Evolutionary conservation across 2,113 vertebrate genomes (phyloP), one percentile per base, ranked within the genome.

Genomic region (Pycnonotus jocosus): DNA sequence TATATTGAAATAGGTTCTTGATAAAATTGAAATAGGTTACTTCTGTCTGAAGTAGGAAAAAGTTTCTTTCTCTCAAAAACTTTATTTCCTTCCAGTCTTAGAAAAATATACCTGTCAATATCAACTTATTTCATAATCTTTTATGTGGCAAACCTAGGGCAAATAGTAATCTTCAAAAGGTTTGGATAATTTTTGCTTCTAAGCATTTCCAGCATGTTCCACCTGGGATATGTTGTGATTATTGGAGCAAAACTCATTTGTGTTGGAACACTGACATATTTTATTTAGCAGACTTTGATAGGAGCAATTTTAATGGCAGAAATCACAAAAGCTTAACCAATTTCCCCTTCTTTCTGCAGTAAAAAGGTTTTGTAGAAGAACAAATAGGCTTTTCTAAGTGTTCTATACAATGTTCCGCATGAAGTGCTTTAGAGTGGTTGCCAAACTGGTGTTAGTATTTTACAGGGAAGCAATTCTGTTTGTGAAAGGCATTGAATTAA

Each of bases 241-340:
- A 61, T 27, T 86, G 71, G 66, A 94, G 84, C 92, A 92, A 84
- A 94, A 94, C 91, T 91, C 51, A 27, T 86, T 72, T 20, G 1
- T 48, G 53, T 58, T 86, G 71, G 45, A 96, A 88, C 70, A 73
- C 65, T 19, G 66, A 31, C 66, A 35, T 76, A 48, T 72, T 96
- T 94, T 87, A 81, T 87, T 91, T 81, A 76, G 73, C 48, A 78
- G 70, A 60, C 66, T 90, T 85, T 65, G 81, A 90, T 69, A 90
- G 42, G 57, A 86, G 56, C 58, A 80, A 80, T 53, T 92, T 94
- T 82, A 95, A 88, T 76, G 47, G 53, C 66, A 93, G 66, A 92
- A 94, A 93, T 83, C 95, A 92, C 66, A 80, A 88, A 93, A 86
- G 85, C 93, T 93, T 86, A 94, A 88, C 66, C 74, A 90, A 86